phyloP scores from a whole-genome alignment of 2,113 vertebrate genomes.

The Poicephalus gulielmi region DNA sequence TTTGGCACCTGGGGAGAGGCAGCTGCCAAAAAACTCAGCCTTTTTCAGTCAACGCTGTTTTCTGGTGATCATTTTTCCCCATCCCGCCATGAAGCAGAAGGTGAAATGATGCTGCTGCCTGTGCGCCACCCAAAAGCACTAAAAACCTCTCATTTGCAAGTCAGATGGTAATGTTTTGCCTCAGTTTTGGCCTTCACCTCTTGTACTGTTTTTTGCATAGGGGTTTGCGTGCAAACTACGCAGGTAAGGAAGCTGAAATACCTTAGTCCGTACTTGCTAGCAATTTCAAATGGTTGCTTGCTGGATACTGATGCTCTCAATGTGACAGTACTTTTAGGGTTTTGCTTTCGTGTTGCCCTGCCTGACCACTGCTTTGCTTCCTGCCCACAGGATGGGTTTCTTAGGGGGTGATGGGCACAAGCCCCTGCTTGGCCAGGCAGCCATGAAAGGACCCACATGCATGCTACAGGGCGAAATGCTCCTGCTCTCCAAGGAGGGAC shows the following conservation, averaged over 20 bases:
- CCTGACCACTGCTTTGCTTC: neutral
- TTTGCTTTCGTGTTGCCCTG: neutral
- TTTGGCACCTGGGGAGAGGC: neutral
- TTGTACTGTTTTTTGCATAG: neutral
- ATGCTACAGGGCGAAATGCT: fast-evolving
- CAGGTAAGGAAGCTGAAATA: neutral
- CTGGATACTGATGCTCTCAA: neutral
- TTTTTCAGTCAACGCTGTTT: neutral
- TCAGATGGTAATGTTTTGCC: neutral
- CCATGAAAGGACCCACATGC: fast-evolving
- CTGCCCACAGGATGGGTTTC: neutral
- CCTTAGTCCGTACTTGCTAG: neutral
- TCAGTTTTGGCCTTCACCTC: neutral
- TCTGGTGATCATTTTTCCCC: neutral
- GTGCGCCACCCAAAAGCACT: neutral
- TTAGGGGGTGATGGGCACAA: neutral
- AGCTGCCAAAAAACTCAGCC: neutral
- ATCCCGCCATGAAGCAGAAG: neutral
- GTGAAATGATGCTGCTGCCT: neutral
- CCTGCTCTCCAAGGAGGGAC: neutral
- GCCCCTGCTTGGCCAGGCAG: neutral
- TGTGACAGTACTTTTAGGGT: neutral
- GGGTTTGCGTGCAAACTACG: fast-evolving
- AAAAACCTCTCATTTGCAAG: neutral
- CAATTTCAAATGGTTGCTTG: neutral